These are phyloP conservation scores for Macrosoma leucophasiata DNA, from an alignment of 2,888 invertebrate genomes.

Conservation along the genomic window DNA sequence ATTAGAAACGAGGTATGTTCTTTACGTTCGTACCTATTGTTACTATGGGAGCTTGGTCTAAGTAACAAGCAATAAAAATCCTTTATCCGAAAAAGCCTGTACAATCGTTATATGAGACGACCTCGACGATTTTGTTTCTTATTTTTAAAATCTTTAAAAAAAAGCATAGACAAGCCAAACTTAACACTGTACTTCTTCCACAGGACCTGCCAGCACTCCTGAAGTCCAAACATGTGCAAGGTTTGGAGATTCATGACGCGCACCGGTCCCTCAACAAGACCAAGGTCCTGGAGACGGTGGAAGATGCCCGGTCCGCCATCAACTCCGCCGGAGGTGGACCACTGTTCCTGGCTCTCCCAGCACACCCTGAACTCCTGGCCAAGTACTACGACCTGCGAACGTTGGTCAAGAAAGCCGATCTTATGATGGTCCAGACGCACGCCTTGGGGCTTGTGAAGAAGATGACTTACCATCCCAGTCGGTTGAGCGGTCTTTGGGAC, in stretches of 20 bases:
- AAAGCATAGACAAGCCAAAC: too few relatives aligned
- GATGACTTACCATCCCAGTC: conserved; percentile 84
- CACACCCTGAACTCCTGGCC: conserved; percentile 78
- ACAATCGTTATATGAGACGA: too few relatives aligned
- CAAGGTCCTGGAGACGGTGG: conserved; percentile 62
- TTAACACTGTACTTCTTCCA: too few relatives aligned
- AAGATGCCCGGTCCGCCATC: conserved; percentile 59
- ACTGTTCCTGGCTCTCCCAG: conserved; percentile 77
- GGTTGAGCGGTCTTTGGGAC: conserved; percentile 84
- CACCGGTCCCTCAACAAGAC: conserved; percentile 70
- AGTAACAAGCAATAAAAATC: too few relatives aligned
- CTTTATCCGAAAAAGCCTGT: too few relatives aligned
- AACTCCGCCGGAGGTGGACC: conserved; percentile 67
- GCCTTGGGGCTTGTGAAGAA: conserved; percentile 78
- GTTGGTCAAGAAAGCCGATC: conserved; percentile 78
- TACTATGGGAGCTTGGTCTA: too few relatives aligned
- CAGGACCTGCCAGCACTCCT: conserved; percentile 74
- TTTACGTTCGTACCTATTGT: too few relatives aligned
- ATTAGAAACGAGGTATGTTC: too few relatives aligned
- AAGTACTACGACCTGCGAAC: conserved; percentile 82
- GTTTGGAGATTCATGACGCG: conserved; percentile 73
- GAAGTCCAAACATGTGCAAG: conserved; percentile 74
- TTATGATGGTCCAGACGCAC: conserved; percentile 81
- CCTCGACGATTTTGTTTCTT: too few relatives aligned
- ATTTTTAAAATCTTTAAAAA: too few relatives aligned